Conservation (phyloP, 2,113 vertebrate species). For the Amblyopsis rosae region DNA sequence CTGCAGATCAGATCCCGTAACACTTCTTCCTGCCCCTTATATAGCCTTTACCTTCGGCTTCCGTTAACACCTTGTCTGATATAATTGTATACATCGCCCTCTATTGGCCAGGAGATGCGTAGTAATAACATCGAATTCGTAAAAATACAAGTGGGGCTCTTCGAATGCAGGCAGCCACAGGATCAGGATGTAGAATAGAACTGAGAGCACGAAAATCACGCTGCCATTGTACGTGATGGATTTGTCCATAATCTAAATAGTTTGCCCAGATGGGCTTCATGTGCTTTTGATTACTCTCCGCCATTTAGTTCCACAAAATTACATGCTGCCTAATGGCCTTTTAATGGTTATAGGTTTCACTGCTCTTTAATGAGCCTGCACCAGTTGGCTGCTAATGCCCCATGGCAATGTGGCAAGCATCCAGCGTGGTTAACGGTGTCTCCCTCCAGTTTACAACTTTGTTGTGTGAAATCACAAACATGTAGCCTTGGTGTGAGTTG, state of each 20-base stretch:
- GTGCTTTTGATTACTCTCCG: constrained; percentile 99
- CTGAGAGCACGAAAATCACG: constrained; percentile 62
- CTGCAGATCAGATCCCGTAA: too few relatives aligned
- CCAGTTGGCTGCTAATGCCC: constrained; percentile 99
- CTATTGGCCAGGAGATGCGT: too few relatives aligned
- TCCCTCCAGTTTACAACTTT: constrained; percentile 85
- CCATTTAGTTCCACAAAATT: constrained; percentile 99
- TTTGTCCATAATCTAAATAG: constrained; percentile 96
- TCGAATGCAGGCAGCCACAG: too few relatives aligned
- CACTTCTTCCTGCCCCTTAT: too few relatives aligned
- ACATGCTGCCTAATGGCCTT: constrained; percentile 99
- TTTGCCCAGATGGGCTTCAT: constrained; percentile 97
- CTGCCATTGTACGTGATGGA: constrained; percentile 93
- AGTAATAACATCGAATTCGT: too few relatives aligned
- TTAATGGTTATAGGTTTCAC: constrained; percentile 99
- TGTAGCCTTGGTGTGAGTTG: constrained; percentile 57
- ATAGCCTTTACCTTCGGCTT: too few relatives aligned
- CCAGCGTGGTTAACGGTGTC: constrained; percentile 83
- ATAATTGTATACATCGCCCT: too few relatives aligned
- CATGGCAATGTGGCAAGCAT: constrained; percentile 91
- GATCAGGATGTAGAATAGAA: not conserved
- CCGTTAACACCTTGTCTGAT: too few relatives aligned
- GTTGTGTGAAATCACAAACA: constrained; percentile 80
- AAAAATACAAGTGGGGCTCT: too few relatives aligned
- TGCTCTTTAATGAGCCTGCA: constrained; percentile 98